Conservation (phyloP, 2,797 vertebrate species). For the Manis crassicaudata region DNA sequence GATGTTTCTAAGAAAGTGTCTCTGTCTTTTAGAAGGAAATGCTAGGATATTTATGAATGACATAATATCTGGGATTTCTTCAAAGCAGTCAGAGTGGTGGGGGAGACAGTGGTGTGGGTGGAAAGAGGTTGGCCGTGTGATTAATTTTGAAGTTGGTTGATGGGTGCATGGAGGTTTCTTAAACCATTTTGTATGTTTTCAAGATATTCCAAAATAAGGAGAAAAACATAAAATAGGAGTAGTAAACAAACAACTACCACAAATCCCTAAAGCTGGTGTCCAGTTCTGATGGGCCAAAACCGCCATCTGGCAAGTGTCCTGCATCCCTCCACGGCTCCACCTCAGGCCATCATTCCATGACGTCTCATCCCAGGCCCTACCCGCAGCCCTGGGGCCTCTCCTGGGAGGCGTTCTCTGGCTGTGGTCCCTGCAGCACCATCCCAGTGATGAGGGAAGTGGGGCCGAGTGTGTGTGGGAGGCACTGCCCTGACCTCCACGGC, state of each 20-base stretch:
- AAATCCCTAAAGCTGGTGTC: rapidly evolving
- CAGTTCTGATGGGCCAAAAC: rapidly evolving
- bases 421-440: background rate
- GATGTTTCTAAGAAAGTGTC: background rate
- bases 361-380: background rate
- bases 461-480: background rate
- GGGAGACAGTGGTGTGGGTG: rapidly evolving
- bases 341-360: rapidly evolving
- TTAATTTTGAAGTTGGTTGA: background rate
- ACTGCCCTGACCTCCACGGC: background rate
- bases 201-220: background rate
- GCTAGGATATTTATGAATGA: rapidly evolving
- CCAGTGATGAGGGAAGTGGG: background rate
- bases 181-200: background rate
- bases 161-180: rapidly evolving
- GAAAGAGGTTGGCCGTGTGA: background rate
- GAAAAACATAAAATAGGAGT: background rate
- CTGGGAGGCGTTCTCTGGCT: background rate
- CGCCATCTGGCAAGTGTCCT: rapidly evolving
- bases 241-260: rapidly evolving
- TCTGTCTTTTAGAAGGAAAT: background rate
- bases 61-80: background rate
- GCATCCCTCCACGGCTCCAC: background rate
- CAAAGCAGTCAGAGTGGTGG: rapidly evolving
- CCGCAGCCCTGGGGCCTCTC: background rate